Evolutionary conservation across 2,113 vertebrate genomes (phyloP).

Genomic region (Origma solitaria): DNA sequence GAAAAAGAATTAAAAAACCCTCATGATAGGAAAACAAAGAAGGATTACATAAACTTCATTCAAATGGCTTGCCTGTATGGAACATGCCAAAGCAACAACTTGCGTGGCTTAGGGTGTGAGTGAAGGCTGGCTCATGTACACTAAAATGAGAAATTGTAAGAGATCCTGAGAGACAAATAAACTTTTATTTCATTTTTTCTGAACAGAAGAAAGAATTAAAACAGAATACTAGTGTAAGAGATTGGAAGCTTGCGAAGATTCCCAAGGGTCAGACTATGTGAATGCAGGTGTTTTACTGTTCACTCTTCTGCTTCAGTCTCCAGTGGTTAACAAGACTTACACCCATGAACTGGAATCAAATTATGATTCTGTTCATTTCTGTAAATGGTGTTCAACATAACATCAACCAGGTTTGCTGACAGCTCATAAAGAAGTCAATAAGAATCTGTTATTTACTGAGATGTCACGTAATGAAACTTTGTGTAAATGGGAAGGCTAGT

Average conservation of each 20-base stretch:
- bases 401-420: background rate
- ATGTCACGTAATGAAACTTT: background rate
- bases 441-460: conserved; percentile 41
- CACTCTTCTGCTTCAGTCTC: background rate
- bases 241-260: background rate
- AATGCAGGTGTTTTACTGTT: background rate
- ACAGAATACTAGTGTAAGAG: background rate
- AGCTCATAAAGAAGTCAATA: conserved; percentile 30
- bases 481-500: background rate
- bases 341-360: background rate
- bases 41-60: background rate
- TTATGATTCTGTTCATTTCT: conserved; percentile 4
- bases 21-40: background rate
- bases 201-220: background rate
- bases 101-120: background rate
- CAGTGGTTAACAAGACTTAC: background rate
- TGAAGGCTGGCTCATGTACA: background rate
- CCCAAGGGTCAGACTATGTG: background rate
- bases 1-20: background rate
- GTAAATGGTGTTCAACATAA: background rate
- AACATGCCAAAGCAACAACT: background rate
- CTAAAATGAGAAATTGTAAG: background rate
- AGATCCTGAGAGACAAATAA: background rate
- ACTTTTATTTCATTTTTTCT: background rate
- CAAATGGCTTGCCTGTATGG: background rate